Evolutionary conservation across 2,113 vertebrate genomes (phyloP).

Genomic region (Hippoglossus stenolepis): DNA sequence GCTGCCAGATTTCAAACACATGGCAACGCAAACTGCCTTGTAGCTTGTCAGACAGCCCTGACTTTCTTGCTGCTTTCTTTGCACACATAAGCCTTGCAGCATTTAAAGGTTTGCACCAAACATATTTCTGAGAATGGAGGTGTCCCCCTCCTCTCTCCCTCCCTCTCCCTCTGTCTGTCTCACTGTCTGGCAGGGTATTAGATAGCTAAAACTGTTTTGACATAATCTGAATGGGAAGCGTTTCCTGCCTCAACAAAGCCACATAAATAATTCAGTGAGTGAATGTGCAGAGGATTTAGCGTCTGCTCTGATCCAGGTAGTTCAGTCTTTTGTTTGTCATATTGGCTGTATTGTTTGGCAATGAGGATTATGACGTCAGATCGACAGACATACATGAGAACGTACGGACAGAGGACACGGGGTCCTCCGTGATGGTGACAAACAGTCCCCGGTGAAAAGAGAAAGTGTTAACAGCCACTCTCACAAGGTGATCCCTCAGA

Average conservation of each 20-base stretch:
- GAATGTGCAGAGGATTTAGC: constrained; percentile 40
- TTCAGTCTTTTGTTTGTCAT: constrained; percentile 46
- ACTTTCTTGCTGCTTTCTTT: no score
- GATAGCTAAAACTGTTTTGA: constrained; percentile 40
- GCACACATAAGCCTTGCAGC: no score
- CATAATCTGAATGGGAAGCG: constrained; percentile 39
- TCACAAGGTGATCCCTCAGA: constrained; percentile 32
- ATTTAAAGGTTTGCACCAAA: constrained; percentile 13
- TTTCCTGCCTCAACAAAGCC: constrained; percentile 35
- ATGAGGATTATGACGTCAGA: not conserved
- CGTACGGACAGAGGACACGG: not conserved
- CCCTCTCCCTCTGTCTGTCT: not conserved
- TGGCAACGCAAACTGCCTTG: no score
- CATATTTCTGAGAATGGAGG: not conserved
- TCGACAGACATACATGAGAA: not conserved
- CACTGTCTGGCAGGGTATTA: constrained; percentile 24
- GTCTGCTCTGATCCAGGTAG: constrained; percentile 21
- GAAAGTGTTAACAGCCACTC: not conserved
- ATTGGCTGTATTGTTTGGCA: constrained; percentile 26
- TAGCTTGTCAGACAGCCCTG: no score
- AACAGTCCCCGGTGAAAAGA: not conserved
- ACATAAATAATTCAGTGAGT: constrained; percentile 50
- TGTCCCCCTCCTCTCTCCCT: not conserved
- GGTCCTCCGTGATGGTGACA: not conserved
- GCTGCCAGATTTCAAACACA: no score